phyloP scores from a whole-genome alignment of 2,888 invertebrate genomes.

The Eupsilia transversa region DNA sequence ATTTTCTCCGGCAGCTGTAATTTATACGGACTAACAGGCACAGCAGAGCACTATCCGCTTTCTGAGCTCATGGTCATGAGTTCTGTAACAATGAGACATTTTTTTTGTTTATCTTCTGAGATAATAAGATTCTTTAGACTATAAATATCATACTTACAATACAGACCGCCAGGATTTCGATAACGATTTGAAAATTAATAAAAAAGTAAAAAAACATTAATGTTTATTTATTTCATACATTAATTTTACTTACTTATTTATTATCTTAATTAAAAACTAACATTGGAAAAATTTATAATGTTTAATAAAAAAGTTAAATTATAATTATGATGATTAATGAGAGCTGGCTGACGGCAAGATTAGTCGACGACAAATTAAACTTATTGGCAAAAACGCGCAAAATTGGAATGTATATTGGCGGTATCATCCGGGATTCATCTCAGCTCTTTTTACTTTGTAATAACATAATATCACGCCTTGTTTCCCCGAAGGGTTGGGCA shows the following conservation, averaged over 20 bases:
- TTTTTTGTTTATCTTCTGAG: constrained; percentile 31
- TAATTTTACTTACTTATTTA: too few relatives aligned
- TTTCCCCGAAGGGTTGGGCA: too few relatives aligned
- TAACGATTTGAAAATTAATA: background rate
- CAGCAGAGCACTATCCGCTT: constrained; percentile 32
- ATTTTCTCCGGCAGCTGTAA: constrained; percentile 56
- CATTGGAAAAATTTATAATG: too few relatives aligned
- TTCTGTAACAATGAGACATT: constrained; percentile 18
- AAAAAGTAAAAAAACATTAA: too few relatives aligned
- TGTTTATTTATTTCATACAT: too few relatives aligned
- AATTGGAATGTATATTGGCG: background rate
- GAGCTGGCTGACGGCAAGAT: too few relatives aligned
- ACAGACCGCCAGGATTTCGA: too few relatives aligned
- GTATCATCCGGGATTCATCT: too few relatives aligned
- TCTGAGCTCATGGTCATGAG: constrained; percentile 48
- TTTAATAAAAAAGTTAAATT: too few relatives aligned
- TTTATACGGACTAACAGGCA: constrained; percentile 51
- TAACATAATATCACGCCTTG: too few relatives aligned
- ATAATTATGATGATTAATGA: background rate
- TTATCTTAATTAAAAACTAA: too few relatives aligned
- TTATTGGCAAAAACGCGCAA: background rate
- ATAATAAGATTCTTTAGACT: background rate
- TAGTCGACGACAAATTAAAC: background rate
- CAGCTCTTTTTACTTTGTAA: background rate
- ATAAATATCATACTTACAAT: background rate